Evolutionary conservation across 2,888 invertebrate species (phyloP), one percentile per base, ranked within the genome.

Genomic region (Tipula vernalis): DNA sequence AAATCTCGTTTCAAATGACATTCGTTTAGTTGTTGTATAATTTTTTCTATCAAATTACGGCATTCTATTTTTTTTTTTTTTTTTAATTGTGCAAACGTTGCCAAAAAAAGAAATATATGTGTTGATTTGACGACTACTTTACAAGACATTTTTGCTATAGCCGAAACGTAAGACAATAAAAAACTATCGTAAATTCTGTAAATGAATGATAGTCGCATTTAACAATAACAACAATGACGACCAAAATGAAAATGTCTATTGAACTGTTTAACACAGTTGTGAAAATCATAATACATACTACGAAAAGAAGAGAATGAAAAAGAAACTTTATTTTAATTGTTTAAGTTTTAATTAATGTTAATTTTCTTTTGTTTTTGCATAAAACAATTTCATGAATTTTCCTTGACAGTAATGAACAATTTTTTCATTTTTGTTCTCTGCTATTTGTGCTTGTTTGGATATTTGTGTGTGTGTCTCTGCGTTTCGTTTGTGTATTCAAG

Each of bases 341-440:
- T 71, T 71, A 71, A 71, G 71, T 71, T 71, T 71, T 71, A 71
- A 71, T 71, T 71, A 71, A 71, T 71, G 71, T 71, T 71, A 71
- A 10, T 71, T 71, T 71, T 71, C 71, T 71, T 71, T 71, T 51
- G 51, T 51, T 51, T 28, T 71, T 71, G 71, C 71, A 71, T 71
- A 28, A 28, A 71, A 28, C 12, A 71, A 71, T 71, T 28, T 71
- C 28, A 8, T 10, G 71, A 28, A 71, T 71, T 71, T 71, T 71
- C 15, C 51, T 51, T 51, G 51, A 71, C 28, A 71, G 71, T 71
- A 71, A 71, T 71, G 71, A 71, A 71, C 28, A 71, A 71, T 71
- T 71, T 71, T 71, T 28, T 28, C 10, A 18, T 71, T 71, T 71
- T 71, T 28, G 2, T 28, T 18, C 28, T 71, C 0, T 18, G 28